Conservation (phyloP, 2,888 invertebrate genomes). For the Rhagophthalmus giganteus region DNA sequence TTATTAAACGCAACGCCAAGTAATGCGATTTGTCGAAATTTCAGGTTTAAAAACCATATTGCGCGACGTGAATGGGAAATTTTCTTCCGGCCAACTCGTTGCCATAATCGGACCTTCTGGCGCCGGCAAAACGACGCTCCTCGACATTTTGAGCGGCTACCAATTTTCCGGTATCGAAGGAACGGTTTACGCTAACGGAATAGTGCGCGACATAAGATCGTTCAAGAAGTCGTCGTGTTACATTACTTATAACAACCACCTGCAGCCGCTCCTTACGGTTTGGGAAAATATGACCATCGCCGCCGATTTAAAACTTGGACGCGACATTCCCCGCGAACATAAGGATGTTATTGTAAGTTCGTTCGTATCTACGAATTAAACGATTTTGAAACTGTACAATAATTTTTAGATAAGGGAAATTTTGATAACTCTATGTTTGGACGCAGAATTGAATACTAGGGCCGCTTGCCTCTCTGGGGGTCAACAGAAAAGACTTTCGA, state of each 20-base stretch:
- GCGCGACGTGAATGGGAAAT: constrained; percentile 14
- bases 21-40: not conserved
- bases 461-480: constrained; percentile 86
- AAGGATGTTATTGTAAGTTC: constrained; percentile 63
- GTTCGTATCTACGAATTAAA: not conserved
- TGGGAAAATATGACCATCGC: constrained; percentile 85
- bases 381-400: not conserved
- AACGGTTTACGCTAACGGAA: constrained; percentile 3
- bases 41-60: constrained; percentile 15
- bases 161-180: constrained; percentile 5
- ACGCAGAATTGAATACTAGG: constrained; percentile 76
- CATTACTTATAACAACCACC: constrained; percentile 18
- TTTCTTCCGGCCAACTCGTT: constrained; percentile 11
- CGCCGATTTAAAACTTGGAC: constrained; percentile 79
- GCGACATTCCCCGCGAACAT: constrained; percentile 65
- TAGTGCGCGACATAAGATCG: constrained; percentile 2
- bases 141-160: constrained; percentile 17
- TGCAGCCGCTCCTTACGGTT: constrained; percentile 63
- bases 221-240: constrained; percentile 20
- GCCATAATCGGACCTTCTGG: constrained; percentile 21
- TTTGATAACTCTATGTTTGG: constrained; percentile 78
- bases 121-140: constrained; percentile 19
- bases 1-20: too few relatives aligned
- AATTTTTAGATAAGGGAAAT: constrained; percentile 81
- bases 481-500: constrained; percentile 90